Evolutionary conservation across 2,113 vertebrate species (phyloP), one percentile per base, ranked within the genome.

Genomic region (Eulemur macaco): DNA sequence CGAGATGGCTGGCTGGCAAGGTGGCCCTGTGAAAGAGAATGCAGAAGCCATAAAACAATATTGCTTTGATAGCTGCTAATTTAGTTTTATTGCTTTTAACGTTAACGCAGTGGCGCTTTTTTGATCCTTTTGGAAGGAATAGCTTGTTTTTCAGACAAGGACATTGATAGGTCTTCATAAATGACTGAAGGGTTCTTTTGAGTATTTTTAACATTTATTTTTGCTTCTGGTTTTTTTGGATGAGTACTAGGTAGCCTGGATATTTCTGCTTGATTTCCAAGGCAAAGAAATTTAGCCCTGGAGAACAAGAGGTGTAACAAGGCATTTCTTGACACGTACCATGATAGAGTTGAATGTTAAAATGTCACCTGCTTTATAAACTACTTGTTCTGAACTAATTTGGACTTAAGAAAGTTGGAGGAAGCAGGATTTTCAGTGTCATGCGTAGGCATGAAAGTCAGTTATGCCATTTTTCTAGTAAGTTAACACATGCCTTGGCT

Each of bases 361-460:
- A 29, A 45, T 97, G 54, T 92, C 34, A 88, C 77, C 91, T 97
- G 97, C 63, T 95, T 94, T 29, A 52, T 92, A 74, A 80, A 81
- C 21, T 1, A 0, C 74, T 95, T 74, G 34, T 92, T 89, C 52
- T 52, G 29, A 89, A 96, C 68, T 97, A 90, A 45, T 78, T 95
- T 60, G 50, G 47, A 80, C 95, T 96, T 58, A 45, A 54, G 90
- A 97, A 94, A 82, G 91, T 73, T 6, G 84, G 86, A 88, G 78
- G 93, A 89, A 96, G 68, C 74, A 64, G 78, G 63, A 29, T 69
- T 97, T 96, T 89, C 91, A 97, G 89, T 87, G 66, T 73, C 37
- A 6, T 11, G 85, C 10, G 20, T 69, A 68, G 91, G 84, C 81
- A 66, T 47, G 68, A 39, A 91, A 82, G 74, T 77, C 21, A 25